Evolutionary conservation across 2,888 invertebrate species (phyloP).

Genomic region (Mesoligia furuncula): DNA sequence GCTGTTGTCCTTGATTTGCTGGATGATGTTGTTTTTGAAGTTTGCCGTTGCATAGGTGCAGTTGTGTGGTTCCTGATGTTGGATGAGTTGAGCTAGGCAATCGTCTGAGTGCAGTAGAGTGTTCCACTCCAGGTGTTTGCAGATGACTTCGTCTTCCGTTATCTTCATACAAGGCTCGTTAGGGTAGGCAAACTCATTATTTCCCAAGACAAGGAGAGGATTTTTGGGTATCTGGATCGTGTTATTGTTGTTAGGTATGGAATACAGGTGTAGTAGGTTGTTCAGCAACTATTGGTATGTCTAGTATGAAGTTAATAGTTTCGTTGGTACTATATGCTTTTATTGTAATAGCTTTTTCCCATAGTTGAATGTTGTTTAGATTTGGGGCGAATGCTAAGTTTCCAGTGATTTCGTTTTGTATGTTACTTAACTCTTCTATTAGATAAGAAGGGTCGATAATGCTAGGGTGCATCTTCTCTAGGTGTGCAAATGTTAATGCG

Average conservation of each 20-base stretch:
- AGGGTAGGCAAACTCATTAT: conserved; percentile 65
- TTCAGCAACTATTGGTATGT: conserved; percentile 59
- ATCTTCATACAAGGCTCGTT: conserved; percentile 58
- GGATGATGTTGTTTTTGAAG: conserved; percentile 54
- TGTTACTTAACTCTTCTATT: too few relatives aligned
- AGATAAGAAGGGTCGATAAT: too few relatives aligned
- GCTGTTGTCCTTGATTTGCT: conserved; percentile 64
- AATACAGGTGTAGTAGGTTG: conserved; percentile 60
- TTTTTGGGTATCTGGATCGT: conserved; percentile 61
- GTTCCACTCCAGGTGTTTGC: conserved; percentile 64
- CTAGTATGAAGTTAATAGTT: conserved; percentile 58
- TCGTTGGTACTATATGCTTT: conserved; percentile 57
- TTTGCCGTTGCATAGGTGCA: conserved; percentile 52
- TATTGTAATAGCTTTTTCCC: conserved; percentile 49
- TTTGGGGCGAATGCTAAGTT: too few relatives aligned
- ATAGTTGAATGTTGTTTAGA: background rate
- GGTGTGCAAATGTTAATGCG: too few relatives aligned
- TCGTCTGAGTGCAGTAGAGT: conserved; percentile 49
- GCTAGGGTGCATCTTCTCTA: too few relatives aligned
- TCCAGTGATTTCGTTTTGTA: too few relatives aligned
- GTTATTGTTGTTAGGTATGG: conserved; percentile 58
- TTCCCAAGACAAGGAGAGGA: conserved; percentile 63
- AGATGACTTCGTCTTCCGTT: conserved; percentile 47
- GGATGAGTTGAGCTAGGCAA: conserved; percentile 63
- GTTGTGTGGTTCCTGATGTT: conserved; percentile 63